phyloP scores from a whole-genome alignment of 2,888 invertebrate species.

The Dolichopus griseipennis region DNA sequence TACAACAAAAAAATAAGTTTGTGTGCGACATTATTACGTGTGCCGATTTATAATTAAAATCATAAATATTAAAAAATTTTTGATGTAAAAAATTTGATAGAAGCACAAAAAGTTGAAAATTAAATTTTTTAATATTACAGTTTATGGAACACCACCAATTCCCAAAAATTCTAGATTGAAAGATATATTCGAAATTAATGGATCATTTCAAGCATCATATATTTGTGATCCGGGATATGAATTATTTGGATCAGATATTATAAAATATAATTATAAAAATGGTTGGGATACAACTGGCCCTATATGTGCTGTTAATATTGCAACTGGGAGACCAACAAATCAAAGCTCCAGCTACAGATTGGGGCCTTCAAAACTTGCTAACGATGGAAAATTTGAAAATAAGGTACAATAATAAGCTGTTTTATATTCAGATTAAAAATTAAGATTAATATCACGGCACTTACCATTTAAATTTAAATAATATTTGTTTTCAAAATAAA shows the following conservation, averaged over 20 bases:
- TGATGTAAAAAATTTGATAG: no score
- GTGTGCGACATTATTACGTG: no score
- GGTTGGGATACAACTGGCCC: constrained; percentile 75
- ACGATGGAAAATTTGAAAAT: constrained; percentile 75
- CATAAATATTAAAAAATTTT: no score
- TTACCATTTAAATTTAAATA: no score
- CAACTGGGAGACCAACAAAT: constrained; percentile 77
- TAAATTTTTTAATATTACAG: constrained; percentile 26
- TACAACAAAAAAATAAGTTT: no score
- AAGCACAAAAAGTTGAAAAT: background rate
- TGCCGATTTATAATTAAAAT: no score
- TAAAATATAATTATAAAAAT: constrained; percentile 61
- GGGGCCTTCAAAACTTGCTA: constrained; percentile 72
- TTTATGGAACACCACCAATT: constrained; percentile 77
- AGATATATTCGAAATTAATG: constrained; percentile 43
- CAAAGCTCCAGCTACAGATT: constrained; percentile 83
- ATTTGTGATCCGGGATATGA: constrained; percentile 83
- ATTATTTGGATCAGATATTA: constrained; percentile 65
- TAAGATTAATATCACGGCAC: no score
- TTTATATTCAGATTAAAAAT: no score
- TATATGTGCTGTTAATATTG: constrained; percentile 84
- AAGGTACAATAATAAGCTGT: constrained; percentile 28
- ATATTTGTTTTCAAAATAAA: background rate
- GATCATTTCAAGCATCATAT: constrained; percentile 60
- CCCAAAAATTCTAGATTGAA: constrained; percentile 70